These are phyloP conservation scores for Athene noctua DNA, from an alignment of 2,113 vertebrate genomes.

Conservation along the genomic window DNA sequence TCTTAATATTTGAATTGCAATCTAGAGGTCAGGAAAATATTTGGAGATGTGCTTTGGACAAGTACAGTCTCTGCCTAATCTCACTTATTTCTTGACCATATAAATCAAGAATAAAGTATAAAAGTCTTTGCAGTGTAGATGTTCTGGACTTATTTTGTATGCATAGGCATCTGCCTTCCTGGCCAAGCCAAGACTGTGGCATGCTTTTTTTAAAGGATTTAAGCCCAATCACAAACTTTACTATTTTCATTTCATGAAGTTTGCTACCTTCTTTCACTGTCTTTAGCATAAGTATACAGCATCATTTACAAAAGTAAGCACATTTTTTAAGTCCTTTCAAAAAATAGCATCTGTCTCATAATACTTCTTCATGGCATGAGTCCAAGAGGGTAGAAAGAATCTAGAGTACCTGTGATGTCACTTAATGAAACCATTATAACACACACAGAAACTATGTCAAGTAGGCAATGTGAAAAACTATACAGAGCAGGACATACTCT, in stretches of 20 bases:
- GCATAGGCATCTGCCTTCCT: not conserved
- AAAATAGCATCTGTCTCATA: not conserved
- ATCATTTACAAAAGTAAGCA: not conserved
- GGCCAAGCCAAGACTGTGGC: not conserved
- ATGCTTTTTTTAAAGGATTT: not conserved
- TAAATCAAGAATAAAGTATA: not conserved
- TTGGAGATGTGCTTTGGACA: not conserved
- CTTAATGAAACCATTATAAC: not conserved
- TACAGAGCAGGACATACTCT: not conserved
- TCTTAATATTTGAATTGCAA: not conserved
- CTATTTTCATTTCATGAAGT: not conserved
- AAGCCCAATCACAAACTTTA: not conserved
- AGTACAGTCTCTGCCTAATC: not conserved
- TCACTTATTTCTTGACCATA: not conserved
- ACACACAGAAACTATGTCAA: not conserved
- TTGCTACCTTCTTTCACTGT: not conserved
- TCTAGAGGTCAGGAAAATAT: not conserved
- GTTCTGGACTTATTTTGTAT: not conserved
- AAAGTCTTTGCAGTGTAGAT: not conserved
- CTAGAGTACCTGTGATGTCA: not conserved
- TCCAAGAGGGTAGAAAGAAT: not conserved
- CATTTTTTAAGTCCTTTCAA: not conserved
- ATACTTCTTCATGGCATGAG: not conserved
- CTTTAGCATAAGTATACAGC: not conserved
- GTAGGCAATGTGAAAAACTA: not conserved